Conservation (phyloP, 2,888 invertebrate species). For the Marronus borbonicus region DNA sequence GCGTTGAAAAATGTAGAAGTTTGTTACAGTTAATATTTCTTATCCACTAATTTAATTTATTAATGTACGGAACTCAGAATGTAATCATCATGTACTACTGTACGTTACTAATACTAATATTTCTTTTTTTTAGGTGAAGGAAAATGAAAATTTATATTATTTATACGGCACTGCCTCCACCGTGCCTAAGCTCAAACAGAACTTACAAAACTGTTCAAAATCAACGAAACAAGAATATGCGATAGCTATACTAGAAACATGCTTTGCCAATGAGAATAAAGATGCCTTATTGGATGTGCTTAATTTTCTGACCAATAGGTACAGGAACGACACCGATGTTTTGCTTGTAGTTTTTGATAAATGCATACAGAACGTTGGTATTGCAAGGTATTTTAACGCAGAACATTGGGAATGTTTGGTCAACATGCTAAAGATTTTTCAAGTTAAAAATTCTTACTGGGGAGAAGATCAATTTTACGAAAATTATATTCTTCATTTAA, state of each 20-base stretch:
- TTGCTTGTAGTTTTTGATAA: neutral
- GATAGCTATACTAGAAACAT: conserved; percentile 1
- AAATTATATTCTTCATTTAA: neutral
- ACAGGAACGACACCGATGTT: conserved; percentile 38
- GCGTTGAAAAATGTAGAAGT: no score
- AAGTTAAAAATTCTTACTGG: neutral
- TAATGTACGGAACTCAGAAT: no score
- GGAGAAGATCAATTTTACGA: neutral
- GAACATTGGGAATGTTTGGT: conserved; percentile 12
- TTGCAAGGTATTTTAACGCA: neutral
- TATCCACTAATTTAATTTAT: no score
- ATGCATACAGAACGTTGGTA: neutral
- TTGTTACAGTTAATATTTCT: no score
- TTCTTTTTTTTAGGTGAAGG: conserved; percentile 26
- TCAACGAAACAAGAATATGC: neutral
- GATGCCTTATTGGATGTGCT: conserved; percentile 19
- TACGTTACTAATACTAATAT: neutral
- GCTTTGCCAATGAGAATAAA: conserved; percentile 26
- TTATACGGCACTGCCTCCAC: neutral
- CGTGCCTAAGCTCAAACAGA: conserved; percentile 21
- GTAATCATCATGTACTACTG: no score
- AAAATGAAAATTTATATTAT: conserved; percentile 6
- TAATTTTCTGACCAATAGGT: neutral
- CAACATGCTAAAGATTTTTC: neutral
- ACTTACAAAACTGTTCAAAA: conserved; percentile 17